Evolutionary conservation across 2,113 vertebrate species (phyloP).

Genomic region (Ptilonorhynchus violaceus): DNA sequence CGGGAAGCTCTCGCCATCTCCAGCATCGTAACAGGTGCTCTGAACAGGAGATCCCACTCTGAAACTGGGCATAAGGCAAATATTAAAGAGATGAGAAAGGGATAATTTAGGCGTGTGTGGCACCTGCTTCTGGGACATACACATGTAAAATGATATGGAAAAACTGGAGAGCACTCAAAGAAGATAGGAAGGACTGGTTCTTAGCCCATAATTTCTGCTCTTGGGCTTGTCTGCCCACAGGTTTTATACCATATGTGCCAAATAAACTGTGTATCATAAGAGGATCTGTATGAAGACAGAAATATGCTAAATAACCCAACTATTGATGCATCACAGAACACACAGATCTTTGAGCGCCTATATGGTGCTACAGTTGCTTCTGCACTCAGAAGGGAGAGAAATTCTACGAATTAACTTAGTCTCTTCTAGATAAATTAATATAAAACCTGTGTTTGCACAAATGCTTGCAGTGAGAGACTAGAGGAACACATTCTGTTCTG

Average conservation of each 20-base stretch:
- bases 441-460: slow-evolving; percentile 40
- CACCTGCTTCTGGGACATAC: not conserved
- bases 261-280: not conserved
- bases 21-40: not conserved
- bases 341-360: not conserved
- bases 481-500: slow-evolving; percentile 41
- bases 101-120: not conserved
- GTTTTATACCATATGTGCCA: not conserved
- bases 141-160: not conserved
- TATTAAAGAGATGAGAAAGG: not conserved
- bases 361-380: not conserved
- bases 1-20: rapidly evolving
- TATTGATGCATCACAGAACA: not conserved
- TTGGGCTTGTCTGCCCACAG: not conserved
- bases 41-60: not conserved
- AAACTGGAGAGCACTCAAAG: not conserved
- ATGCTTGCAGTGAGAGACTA: slow-evolving; percentile 1
- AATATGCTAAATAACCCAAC: not conserved
- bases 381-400: not conserved
- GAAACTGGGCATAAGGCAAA: not conserved
- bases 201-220: not conserved
- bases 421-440: slow-evolving; percentile 15
- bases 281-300: not conserved
- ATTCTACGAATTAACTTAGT: not conserved
- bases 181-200: not conserved